Conservation (phyloP, 2,888 invertebrate species). For the Dicycla oo region DNA sequence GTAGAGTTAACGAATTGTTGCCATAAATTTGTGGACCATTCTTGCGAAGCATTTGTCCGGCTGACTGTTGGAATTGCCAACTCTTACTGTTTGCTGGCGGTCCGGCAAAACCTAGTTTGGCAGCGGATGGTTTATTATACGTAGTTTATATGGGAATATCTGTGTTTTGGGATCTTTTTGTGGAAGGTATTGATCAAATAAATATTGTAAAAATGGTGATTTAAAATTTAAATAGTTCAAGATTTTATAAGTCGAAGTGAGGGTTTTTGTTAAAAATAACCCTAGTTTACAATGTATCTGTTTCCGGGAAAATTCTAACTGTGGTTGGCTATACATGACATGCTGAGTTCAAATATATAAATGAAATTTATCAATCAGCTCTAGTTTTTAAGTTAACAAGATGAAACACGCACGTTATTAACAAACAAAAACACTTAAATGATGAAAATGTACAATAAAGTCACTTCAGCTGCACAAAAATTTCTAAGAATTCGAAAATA, state of each 20-base stretch:
- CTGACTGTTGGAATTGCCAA: conserved; percentile 70
- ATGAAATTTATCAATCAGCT: no score
- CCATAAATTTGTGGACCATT: conserved; percentile 81
- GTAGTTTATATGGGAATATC: conserved; percentile 30
- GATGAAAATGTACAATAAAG: no score
- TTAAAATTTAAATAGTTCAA: not conserved
- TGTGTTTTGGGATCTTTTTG: conserved; percentile 22
- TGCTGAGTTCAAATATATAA: no score
- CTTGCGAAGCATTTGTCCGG: conserved; percentile 83
- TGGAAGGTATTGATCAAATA: not conserved
- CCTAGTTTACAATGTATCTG: no score
- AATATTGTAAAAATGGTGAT: not conserved
- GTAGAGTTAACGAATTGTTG: conserved; percentile 79
- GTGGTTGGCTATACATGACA: no score
- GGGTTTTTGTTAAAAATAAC: no score
- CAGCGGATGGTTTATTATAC: conserved; percentile 46
- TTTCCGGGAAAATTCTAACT: no score
- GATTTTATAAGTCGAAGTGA: not conserved
- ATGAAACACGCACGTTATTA: no score
- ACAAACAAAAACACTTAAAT: no score
- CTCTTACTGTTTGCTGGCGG: conserved; percentile 72
- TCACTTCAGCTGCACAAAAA: no score
- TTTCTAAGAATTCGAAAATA: no score
- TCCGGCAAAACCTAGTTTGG: conserved; percentile 57
- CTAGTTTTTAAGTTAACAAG: no score